These are phyloP conservation scores for Pomacea canaliculata DNA, from an alignment of 2,888 invertebrate species.

Conservation along the genomic window DNA sequence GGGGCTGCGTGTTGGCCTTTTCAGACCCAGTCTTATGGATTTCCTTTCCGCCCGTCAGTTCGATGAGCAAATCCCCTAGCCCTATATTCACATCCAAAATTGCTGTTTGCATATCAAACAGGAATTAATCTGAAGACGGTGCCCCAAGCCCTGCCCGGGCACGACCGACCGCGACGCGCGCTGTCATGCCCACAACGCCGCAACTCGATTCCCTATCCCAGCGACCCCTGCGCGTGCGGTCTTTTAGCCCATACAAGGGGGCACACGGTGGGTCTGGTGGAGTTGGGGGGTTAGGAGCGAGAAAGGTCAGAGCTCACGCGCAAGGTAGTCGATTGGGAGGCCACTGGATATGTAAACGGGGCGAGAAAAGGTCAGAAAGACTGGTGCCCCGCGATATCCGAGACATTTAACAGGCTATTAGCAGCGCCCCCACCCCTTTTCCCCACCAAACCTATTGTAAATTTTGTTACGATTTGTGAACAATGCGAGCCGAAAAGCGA, in stretches of 20 bases:
- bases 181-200: conserved; percentile 12
- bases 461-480: conserved; percentile 15
- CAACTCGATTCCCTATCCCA: background rate
- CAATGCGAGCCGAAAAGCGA: conserved; percentile 9
- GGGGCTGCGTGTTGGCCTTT: conserved; percentile 14
- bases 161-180: conserved; percentile 15
- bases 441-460: background rate
- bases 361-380: conserved; percentile 17
- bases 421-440: background rate
- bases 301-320: conserved; percentile 19
- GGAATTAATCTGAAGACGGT: conserved; percentile 30
- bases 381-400: conserved; percentile 6
- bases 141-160: conserved; percentile 7
- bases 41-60: conserved; percentile 21
- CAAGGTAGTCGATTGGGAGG: conserved; percentile 4
- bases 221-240: background rate
- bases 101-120: conserved; percentile 38
- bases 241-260: background rate
- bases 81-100: conserved; percentile 32
- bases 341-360: conserved; percentile 15
- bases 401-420: conserved; percentile 21
- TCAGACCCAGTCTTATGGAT: conserved; percentile 22
- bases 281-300: background rate
- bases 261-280: too few relatives aligned
- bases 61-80: conserved; percentile 27